These are phyloP conservation scores for Solea solea DNA, from an alignment of 2,113 vertebrate genomes.

Conservation along the genomic window DNA sequence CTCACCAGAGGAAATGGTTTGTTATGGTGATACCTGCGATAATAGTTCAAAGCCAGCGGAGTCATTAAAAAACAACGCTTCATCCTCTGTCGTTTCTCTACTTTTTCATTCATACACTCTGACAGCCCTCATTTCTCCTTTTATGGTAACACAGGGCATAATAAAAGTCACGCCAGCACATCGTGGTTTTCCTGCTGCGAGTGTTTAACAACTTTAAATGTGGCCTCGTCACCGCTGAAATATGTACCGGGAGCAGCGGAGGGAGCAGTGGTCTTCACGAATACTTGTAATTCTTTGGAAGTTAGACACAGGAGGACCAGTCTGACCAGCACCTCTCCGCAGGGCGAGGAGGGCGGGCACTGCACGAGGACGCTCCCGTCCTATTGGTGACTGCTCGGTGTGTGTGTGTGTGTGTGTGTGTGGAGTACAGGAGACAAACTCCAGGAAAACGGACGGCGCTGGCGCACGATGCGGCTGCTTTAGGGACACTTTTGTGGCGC, in stretches of 20 bases:
- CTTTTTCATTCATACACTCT: not conserved
- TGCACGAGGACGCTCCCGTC: not conserved
- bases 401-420: not conserved
- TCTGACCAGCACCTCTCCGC: not conserved
- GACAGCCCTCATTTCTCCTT: slow-evolving; percentile 48
- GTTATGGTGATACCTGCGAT: not conserved
- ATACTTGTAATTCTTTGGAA: slow-evolving; percentile 47
- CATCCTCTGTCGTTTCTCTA: not conserved
- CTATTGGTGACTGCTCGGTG: slow-evolving; percentile 38
- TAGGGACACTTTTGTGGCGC: not conserved
- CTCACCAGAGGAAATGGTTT: too few species aligned
- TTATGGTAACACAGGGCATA: slow-evolving; percentile 60
- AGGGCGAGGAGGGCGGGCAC: slow-evolving; percentile 45
- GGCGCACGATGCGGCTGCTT: slow-evolving; percentile 27
- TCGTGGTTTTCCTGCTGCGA: not conserved
- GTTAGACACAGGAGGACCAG: slow-evolving; percentile 14
- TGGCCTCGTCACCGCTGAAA: slow-evolving; percentile 56
- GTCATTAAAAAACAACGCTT: not conserved
- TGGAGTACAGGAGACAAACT: slow-evolving; percentile 44
- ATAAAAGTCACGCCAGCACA: slow-evolving; percentile 5
- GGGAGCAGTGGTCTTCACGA: slow-evolving; percentile 38
- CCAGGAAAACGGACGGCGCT: slow-evolving; percentile 53
- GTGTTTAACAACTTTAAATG: slow-evolving; percentile 42
- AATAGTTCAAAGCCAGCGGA: not conserved
- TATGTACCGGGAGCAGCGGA: slow-evolving; percentile 39